These are phyloP conservation scores for Eriosoma lanigerum DNA, from an alignment of 1,140 invertebrate species.

Conservation along the genomic window DNA sequence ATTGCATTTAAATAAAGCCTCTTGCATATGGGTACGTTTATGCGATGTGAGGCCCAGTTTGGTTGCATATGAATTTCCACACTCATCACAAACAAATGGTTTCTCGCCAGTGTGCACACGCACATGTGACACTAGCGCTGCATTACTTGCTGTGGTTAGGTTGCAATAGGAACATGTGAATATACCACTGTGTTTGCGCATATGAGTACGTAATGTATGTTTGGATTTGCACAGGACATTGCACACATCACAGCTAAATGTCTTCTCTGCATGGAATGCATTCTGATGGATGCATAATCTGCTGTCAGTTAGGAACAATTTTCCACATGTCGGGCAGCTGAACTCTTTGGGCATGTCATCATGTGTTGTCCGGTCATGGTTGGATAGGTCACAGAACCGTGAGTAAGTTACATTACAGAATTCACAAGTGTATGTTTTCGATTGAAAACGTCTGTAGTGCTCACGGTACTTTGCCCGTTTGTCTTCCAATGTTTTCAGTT, in stretches of 20 bases:
- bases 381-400: constrained; percentile 46
- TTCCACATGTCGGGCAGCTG: constrained; percentile 32
- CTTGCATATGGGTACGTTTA: constrained; percentile 57
- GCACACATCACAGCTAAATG: constrained; percentile 43
- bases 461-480: constrained; percentile 41
- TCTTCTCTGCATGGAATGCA: constrained; percentile 39
- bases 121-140: constrained; percentile 26
- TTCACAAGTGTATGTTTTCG: constrained; percentile 42
- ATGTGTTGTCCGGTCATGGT: constrained; percentile 42
- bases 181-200: constrained; percentile 41
- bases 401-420: constrained; percentile 36
- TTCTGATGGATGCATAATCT: constrained; percentile 37
- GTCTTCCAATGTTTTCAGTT: constrained; percentile 14
- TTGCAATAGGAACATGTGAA: constrained; percentile 41
- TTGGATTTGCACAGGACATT: constrained; percentile 41
- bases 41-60: constrained; percentile 42
- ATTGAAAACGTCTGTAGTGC: constrained; percentile 48
- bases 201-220: constrained; percentile 38
- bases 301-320: constrained; percentile 40
- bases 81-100: constrained; percentile 41
- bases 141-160: constrained; percentile 34
- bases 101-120: constrained; percentile 48
- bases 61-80: constrained; percentile 45
- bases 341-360: constrained; percentile 46
- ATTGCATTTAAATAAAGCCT: constrained; percentile 89